These are phyloP conservation scores for Temnothorax nylanderi DNA, from an alignment of 1,140 invertebrate genomes.

Conservation along the genomic window DNA sequence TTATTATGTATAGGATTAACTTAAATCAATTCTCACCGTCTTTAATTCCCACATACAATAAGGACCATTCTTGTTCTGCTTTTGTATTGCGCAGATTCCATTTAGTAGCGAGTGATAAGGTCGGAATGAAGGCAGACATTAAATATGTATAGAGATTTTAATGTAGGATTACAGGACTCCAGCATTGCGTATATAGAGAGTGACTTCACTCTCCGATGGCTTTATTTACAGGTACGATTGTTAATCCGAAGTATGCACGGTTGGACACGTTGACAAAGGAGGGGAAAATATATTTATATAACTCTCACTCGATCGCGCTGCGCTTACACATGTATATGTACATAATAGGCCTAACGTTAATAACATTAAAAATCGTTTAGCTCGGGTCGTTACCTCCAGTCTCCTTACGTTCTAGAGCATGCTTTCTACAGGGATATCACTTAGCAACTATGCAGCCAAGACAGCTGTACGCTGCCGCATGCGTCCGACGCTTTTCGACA, in stretches of 20 bases:
- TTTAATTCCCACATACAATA: neutral
- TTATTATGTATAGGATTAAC: neutral
- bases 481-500: slow-evolving; percentile 59
- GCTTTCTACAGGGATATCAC: slow-evolving; percentile 59
- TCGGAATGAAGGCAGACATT: slow-evolving; percentile 24
- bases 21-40: neutral
- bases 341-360: slow-evolving; percentile 54
- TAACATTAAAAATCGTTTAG: slow-evolving; percentile 62
- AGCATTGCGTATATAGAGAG: slow-evolving; percentile 42
- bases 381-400: slow-evolving; percentile 26
- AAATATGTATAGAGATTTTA: slow-evolving; percentile 70
- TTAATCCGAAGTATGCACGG: slow-evolving; percentile 55
- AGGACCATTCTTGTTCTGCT: neutral
- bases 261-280: slow-evolving; percentile 65
- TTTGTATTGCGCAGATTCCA: neutral
- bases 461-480: slow-evolving; percentile 56
- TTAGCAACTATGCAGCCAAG: slow-evolving; percentile 60
- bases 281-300: slow-evolving; percentile 72
- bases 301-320: slow-evolving; percentile 51
- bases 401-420: slow-evolving; percentile 62
- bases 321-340: slow-evolving; percentile 52
- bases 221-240: slow-evolving; percentile 78
- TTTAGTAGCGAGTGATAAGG: neutral
- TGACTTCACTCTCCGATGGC: slow-evolving; percentile 50
- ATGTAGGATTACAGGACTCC: slow-evolving; percentile 59